Evolutionary conservation across 2,888 invertebrate species (phyloP).

Genomic region (Sepiola atlantica): DNA sequence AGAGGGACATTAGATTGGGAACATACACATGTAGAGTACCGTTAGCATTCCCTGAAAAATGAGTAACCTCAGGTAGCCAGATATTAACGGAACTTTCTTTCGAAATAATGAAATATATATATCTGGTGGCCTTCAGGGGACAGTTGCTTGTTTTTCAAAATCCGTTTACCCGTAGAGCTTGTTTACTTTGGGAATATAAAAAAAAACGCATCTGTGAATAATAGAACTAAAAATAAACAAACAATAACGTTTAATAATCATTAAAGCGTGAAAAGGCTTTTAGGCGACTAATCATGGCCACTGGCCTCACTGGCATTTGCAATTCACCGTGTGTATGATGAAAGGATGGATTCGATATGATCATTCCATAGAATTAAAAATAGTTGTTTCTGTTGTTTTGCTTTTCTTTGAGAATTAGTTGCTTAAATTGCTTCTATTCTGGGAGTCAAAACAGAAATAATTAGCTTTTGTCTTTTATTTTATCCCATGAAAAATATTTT

Average conservation of each 20-base stretch:
- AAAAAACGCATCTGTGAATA: neutral
- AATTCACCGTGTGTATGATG: neutral
- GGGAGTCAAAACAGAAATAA: neutral
- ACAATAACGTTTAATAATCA: neutral
- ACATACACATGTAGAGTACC: no score
- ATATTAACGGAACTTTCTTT: no score
- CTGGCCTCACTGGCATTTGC: neutral
- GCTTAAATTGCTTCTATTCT: neutral
- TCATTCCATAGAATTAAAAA: neutral
- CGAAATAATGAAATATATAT: no score
- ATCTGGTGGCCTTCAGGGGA: neutral
- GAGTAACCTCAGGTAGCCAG: no score
- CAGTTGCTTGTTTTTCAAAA: neutral
- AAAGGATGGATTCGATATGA: neutral
- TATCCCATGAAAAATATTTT: neutral
- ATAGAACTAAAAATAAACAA: neutral
- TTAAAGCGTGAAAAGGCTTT: neutral
- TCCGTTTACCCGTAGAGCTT: neutral
- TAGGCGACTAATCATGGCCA: neutral
- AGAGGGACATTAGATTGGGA: no score
- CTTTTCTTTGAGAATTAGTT: neutral
- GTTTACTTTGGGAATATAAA: neutral
- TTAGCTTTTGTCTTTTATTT: neutral
- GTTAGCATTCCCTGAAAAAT: no score
- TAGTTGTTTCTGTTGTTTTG: neutral